Base-by-base conservation (phyloP, 2,888 invertebrate genomes). In the Tanypteryx hageni region DNA sequence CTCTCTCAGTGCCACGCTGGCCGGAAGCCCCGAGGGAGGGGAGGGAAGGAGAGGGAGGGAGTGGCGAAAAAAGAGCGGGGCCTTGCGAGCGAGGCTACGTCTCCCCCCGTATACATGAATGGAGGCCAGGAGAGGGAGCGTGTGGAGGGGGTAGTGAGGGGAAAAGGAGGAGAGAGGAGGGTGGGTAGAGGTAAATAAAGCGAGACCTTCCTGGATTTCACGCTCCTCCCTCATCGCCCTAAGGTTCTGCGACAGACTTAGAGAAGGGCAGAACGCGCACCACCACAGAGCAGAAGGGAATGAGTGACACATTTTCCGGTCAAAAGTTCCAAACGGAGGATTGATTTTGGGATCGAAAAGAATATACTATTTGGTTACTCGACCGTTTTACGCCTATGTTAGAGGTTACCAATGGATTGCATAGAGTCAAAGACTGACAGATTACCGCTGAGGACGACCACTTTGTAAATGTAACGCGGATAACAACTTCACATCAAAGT, bases 141-240 rank as follows among this genome's bases (percentile, higher is more conserved):
- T 4, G 56, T 16, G 44, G 64, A 44, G 61, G 86, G 8, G 1
- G 81, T 5, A 27, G 31, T 8, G 31, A 4, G 4, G 59, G 61
- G 7, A 0, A 31, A 16, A n/a, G 68, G 68, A 64, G 64, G 18
- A 18, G 22, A 16, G 3, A 31, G 31, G 31, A 16, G 27, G 27
- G 18, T 27, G 64, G 89, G 68, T 31, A 64, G 68, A 89, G 89
- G 89, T 89, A 89, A 89, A 89, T 89, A 89, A 89, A 89, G 89
- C 89, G 86, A 86, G 31, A 86, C 86, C 59, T 86, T 86, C 61
- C 86, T 89, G 89, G 89, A 89, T 89, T 64, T 44, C 89, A 64
- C 44, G 89, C n/a, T 16, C 18, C 61, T 89, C 56, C 27, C 89
- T 44, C 61, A 18, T 44, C 18, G 57, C 10, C 83, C 44, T 83